phyloP scores from a whole-genome alignment of 2,113 vertebrate genomes.

The Enhydra lutris region DNA sequence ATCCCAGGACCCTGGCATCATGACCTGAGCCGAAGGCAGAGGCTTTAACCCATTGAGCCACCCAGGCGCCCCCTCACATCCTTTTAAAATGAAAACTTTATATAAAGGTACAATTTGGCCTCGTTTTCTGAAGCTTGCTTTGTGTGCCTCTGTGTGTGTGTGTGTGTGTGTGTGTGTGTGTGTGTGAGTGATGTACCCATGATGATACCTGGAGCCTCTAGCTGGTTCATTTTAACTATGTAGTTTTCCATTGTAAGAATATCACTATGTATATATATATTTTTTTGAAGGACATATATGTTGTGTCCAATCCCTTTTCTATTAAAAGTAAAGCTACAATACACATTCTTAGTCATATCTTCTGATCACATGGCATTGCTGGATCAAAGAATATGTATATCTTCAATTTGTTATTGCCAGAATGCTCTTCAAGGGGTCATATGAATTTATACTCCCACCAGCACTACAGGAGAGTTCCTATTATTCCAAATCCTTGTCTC shows the following conservation, averaged over 20 bases:
- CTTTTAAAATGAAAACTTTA: background rate
- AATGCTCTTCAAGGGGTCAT: background rate
- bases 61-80: background rate
- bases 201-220: background rate
- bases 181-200: background rate
- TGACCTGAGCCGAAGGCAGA: too few relatives aligned
- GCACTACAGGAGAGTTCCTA: background rate
- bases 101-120: background rate
- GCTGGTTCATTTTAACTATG: background rate
- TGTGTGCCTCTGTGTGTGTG: background rate
- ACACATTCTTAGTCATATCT: background rate
- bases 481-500: background rate
- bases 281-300: background rate
- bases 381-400: background rate
- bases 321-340: background rate
- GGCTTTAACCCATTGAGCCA: too few relatives aligned
- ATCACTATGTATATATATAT: background rate
- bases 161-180: background rate
- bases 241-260: background rate
- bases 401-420: background rate
- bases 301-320: background rate
- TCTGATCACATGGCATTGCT: background rate
- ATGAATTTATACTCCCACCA: background rate
- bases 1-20: too few relatives aligned
- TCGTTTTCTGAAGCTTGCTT: background rate